phyloP scores from a whole-genome alignment of 2,888 invertebrate species.

The Nematopogon swammerdamellus region DNA sequence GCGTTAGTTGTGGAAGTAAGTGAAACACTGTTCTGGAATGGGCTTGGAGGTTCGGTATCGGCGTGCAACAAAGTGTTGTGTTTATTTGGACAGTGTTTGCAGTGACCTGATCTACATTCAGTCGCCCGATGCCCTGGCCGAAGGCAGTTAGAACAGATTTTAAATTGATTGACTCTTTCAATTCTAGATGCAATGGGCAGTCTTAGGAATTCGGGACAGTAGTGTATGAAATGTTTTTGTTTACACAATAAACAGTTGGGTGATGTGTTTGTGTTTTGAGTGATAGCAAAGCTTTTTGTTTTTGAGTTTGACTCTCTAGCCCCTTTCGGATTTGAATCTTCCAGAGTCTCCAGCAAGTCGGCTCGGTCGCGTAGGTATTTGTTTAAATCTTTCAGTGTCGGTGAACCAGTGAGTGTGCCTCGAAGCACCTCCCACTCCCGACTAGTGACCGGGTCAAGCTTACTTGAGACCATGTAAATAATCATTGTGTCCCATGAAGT shows the following conservation, averaged over 20 bases:
- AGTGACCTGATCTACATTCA: background rate
- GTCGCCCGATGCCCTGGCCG: conserved; percentile 6
- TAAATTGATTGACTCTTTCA: conserved; percentile 3
- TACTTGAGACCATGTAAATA: background rate
- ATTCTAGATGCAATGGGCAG: conserved; percentile 3
- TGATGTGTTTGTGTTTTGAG: background rate
- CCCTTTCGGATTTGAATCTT: background rate
- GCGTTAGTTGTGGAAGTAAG: background rate
- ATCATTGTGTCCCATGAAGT: conserved; percentile 1
- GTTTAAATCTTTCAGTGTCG: background rate
- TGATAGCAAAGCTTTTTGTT: background rate
- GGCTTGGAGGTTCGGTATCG: too few species aligned
- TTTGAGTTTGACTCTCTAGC: background rate
- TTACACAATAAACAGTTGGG: conserved; percentile 4
- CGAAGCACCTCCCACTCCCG: background rate
- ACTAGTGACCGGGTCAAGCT: background rate
- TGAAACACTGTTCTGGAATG: background rate
- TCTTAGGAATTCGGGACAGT: conserved; percentile 4
- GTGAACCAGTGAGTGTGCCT: background rate
- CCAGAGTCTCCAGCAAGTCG: background rate
- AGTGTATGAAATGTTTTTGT: conserved; percentile 4
- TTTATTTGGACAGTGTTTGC: background rate
- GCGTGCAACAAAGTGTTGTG: conserved; percentile 1
- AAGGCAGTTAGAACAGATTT: conserved; percentile 7
- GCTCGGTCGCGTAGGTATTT: background rate